These are phyloP conservation scores for Marasmarcha lunaedactyla DNA, from an alignment of 2,888 invertebrate genomes.

Conservation along the genomic window DNA sequence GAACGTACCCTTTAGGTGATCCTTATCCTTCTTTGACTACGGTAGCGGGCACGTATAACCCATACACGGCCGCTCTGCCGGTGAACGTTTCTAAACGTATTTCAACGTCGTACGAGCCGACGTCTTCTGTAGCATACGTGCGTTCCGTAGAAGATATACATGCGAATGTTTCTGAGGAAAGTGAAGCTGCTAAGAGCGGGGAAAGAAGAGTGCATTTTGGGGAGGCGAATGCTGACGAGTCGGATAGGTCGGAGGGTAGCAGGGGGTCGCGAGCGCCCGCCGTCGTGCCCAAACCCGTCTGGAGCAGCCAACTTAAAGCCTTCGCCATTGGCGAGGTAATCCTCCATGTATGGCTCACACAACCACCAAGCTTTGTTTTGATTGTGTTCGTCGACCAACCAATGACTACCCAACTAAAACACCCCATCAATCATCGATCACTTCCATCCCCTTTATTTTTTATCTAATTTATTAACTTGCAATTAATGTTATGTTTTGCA, in stretches of 20 bases:
- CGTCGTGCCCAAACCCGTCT: constrained; percentile 53
- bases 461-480: constrained; percentile 47
- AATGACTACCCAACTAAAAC: constrained; percentile 41
- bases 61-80: constrained; percentile 51
- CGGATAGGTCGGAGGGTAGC: constrained; percentile 45
- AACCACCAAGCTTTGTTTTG: constrained; percentile 56
- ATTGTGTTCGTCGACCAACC: constrained; percentile 66
- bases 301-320: constrained; percentile 67
- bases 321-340: constrained; percentile 70
- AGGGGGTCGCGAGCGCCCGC: constrained; percentile 44
- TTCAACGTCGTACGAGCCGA: constrained; percentile 28
- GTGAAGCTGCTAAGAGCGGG: constrained; percentile 29
- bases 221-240: constrained; percentile 51
- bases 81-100: constrained; percentile 34
- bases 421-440: constrained; percentile 21
- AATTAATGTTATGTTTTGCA: constrained; percentile 62
- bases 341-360: constrained; percentile 55
- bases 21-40: constrained; percentile 60
- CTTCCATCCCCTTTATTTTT: constrained; percentile 42
- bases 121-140: constrained; percentile 30
- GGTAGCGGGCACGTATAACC: constrained; percentile 59
- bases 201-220: constrained; percentile 65
- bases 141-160: constrained; percentile 45
- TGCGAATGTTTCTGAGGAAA: constrained; percentile 40
- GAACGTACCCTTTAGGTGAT: constrained; percentile 56